Evolutionary conservation across 1,140 invertebrate species (phyloP).

Genomic region (Aphaenogaster ashmeadi): DNA sequence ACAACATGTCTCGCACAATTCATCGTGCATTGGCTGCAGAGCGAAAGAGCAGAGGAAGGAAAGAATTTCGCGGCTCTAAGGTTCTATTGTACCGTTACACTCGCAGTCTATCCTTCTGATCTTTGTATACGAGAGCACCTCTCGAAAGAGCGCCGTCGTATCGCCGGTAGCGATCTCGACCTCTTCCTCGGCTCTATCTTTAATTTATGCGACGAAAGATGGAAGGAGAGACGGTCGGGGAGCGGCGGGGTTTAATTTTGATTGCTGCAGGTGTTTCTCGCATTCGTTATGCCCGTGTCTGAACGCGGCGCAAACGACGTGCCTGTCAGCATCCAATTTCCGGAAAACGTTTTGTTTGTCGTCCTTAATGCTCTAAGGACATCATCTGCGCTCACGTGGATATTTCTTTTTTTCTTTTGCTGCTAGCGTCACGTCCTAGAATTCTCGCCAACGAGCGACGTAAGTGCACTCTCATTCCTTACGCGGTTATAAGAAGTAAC

Average conservation of each 20-base stretch:
- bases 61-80: constrained; percentile 18
- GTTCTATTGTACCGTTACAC: constrained; percentile 42
- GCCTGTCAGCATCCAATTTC: constrained; percentile 23
- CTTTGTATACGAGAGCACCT: constrained; percentile 28
- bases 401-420: background rate
- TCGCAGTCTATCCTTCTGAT: constrained; percentile 11
- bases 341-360: constrained; percentile 11
- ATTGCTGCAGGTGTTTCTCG: constrained; percentile 22
- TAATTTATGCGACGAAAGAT: constrained; percentile 33
- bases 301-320: background rate
- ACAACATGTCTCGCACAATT: constrained; percentile 24
- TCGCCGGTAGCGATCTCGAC: constrained; percentile 35
- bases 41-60: background rate
- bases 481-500: background rate
- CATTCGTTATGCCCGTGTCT: constrained; percentile 11
- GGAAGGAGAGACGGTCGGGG: background rate
- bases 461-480: constrained; percentile 20
- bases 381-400: background rate
- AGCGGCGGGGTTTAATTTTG: background rate
- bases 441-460: constrained; percentile 18
- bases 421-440: background rate
- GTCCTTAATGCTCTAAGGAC: background rate
- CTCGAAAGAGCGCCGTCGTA: constrained; percentile 13
- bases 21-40: background rate
- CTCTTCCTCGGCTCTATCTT: background rate